Percentiles rank a stretch among this genome's conserved stretches.
These are phyloP conservation scores for Synanthedon andrenaeformis DNA, from an alignment of 2,888 invertebrate genomes.

Conservation along the genomic window DNA sequence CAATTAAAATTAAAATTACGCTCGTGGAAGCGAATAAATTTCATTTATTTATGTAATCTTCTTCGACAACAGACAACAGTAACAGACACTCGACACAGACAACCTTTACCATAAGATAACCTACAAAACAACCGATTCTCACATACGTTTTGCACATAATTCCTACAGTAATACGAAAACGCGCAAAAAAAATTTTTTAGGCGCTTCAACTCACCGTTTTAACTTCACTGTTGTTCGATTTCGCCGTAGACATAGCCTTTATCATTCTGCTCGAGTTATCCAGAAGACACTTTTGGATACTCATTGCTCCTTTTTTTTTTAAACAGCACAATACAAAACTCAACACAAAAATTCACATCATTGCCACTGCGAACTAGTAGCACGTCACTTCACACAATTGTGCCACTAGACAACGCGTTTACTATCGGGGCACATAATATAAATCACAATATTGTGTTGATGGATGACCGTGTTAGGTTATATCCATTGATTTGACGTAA, in stretches of 20 bases:
- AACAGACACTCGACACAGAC: no score
- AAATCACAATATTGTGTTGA: slow-evolving; percentile 46
- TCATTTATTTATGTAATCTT: no score
- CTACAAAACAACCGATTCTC: no score
- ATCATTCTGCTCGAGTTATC: slow-evolving; percentile 68
- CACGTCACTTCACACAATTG: slow-evolving; percentile 34
- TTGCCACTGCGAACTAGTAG: slow-evolving; percentile 30
- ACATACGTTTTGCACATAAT: no score
- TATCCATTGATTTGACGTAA: slow-evolving; percentile 70
- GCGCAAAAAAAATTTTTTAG: neutral
- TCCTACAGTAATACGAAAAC: no score
- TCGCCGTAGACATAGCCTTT: slow-evolving; percentile 63
- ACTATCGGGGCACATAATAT: slow-evolving; percentile 22
- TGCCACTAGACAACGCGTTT: slow-evolving; percentile 23
- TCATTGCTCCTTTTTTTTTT: slow-evolving; percentile 45
- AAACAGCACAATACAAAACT: slow-evolving; percentile 20
- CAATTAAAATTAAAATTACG: no score
- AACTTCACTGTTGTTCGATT: slow-evolving; percentile 50
- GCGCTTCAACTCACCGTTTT: slow-evolving; percentile 46
- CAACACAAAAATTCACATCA: slow-evolving; percentile 41
- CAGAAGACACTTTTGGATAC: slow-evolving; percentile 66
- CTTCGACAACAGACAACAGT: no score
- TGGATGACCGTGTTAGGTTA: slow-evolving; percentile 57
- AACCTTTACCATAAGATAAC: no score
- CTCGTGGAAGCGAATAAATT: no score